phyloP scores from a whole-genome alignment of 2,888 invertebrate genomes.

The Tanypteryx hageni region DNA sequence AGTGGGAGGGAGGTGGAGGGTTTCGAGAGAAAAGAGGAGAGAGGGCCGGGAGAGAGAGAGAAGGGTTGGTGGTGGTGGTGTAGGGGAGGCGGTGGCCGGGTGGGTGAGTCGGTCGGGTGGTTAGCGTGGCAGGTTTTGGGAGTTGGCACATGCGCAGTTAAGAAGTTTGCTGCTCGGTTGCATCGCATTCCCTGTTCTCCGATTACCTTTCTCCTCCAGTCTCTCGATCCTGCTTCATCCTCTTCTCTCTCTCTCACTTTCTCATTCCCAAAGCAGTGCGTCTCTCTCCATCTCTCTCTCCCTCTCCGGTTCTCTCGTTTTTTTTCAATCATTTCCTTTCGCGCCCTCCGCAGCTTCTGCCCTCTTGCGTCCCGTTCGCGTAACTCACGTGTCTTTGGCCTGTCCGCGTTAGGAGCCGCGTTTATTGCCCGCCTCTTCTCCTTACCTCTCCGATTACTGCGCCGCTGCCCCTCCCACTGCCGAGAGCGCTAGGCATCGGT shows the following conservation, averaged over 20 bases:
- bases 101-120: slow-evolving; percentile 37
- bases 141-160: slow-evolving; percentile 60
- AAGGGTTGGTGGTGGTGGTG: slow-evolving; percentile 31
- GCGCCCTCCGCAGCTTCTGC: slow-evolving; percentile 34
- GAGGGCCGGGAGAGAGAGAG: neutral
- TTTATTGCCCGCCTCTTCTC: slow-evolving; percentile 25
- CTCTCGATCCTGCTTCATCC: slow-evolving; percentile 8
- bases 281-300: neutral
- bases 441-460: slow-evolving; percentile 39
- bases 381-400: slow-evolving; percentile 50
- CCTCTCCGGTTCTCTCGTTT: neutral
- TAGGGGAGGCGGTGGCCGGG: slow-evolving; percentile 22
- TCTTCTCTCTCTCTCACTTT: slow-evolving; percentile 34
- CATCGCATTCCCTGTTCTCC: slow-evolving; percentile 41
- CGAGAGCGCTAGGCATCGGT: slow-evolving; percentile 7
- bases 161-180: slow-evolving; percentile 59
- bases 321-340: neutral
- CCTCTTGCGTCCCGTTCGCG: slow-evolving; percentile 18
- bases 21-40: neutral
- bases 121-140: slow-evolving; percentile 64
- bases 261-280: neutral
- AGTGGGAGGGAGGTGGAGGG: slow-evolving; percentile 21
- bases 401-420: neutral
- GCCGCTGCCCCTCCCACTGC: neutral
- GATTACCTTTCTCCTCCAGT: slow-evolving; percentile 23